phyloP scores from a whole-genome alignment of 2,797 vertebrate species.

The Orestias chungarensis region DNA sequence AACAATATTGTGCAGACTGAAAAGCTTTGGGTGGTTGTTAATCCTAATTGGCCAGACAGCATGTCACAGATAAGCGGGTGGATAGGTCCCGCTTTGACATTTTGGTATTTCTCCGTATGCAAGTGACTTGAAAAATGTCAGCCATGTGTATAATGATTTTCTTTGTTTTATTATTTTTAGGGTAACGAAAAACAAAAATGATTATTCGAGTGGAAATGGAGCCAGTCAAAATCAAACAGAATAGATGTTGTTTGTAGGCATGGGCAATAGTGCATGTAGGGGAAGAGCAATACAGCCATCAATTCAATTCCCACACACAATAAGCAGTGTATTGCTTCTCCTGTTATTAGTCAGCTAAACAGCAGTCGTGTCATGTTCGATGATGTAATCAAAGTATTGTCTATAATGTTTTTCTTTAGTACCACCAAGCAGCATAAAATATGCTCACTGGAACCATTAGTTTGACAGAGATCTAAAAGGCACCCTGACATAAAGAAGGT shows the following conservation, averaged over 20 bases:
- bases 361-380: background rate
- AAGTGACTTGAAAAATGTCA: conserved; percentile 72
- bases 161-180: conserved; percentile 40
- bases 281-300: conserved; percentile 27
- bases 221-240: conserved; percentile 56
- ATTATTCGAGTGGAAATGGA: conserved; percentile 54
- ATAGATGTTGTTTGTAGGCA: conserved; percentile 38
- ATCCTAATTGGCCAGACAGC: conserved; percentile 67
- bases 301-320: conserved; percentile 22
- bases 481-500: conserved; percentile 13
- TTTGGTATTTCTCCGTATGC: conserved; percentile 66
- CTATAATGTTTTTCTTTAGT: background rate
- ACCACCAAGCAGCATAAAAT: conserved; percentile 31
- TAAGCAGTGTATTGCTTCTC: conserved; percentile 8
- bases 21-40: conserved; percentile 46
- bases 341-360: conserved; percentile 9
- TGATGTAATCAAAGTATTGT: conserved; percentile 9
- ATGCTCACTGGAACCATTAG: background rate
- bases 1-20: conserved; percentile 32
- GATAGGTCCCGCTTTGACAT: conserved; percentile 65
- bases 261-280: conserved; percentile 22
- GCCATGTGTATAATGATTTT: conserved; percentile 15
- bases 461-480: conserved; percentile 27
- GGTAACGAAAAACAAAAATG: conserved; percentile 71
- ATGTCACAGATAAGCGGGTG: conserved; percentile 34